Conservation (phyloP, 1,140 invertebrate genomes). For the Drosophila equinoxialis region DNA sequence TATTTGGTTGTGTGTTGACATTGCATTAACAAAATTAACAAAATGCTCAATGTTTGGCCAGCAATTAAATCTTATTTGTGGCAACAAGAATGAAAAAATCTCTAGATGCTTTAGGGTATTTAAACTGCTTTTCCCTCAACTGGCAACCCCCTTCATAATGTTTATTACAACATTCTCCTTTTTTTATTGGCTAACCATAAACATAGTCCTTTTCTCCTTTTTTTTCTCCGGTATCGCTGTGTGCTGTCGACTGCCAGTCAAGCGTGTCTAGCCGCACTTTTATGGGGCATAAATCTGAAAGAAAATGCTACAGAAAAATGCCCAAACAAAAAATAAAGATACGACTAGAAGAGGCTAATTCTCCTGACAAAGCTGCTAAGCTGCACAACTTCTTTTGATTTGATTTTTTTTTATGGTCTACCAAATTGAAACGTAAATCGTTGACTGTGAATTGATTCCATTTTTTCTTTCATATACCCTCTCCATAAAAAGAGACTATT, state of each 20-base stretch:
- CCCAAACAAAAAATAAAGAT: constrained; percentile 44
- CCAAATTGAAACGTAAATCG: constrained; percentile 58
- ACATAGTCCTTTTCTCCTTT: constrained; percentile 32
- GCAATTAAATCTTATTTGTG: constrained; percentile 30
- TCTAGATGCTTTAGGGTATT: constrained; percentile 6
- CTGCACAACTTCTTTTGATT: constrained; percentile 27
- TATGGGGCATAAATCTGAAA: constrained; percentile 70
- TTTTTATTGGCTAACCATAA: constrained; percentile 65
- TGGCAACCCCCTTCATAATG: background rate
- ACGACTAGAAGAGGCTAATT: constrained; percentile 43
- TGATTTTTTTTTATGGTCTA: constrained; percentile 41
- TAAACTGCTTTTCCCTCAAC: background rate
- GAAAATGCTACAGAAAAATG: constrained; percentile 48
- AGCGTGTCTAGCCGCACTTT: constrained; percentile 60
- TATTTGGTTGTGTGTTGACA: constrained; percentile 60
- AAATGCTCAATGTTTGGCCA: constrained; percentile 35
- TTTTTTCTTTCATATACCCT: constrained; percentile 26
- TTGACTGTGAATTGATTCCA: constrained; percentile 34
- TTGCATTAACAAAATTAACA: constrained; percentile 72
- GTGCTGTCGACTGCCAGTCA: constrained; percentile 17
- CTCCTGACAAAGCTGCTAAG: constrained; percentile 53
- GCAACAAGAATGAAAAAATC: constrained; percentile 22
- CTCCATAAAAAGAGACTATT: background rate
- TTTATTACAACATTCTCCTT: constrained; percentile 16
- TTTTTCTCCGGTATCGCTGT: constrained; percentile 11